phyloP scores from a whole-genome alignment of 2,888 invertebrate species.

The Scaptomyza flava region DNA sequence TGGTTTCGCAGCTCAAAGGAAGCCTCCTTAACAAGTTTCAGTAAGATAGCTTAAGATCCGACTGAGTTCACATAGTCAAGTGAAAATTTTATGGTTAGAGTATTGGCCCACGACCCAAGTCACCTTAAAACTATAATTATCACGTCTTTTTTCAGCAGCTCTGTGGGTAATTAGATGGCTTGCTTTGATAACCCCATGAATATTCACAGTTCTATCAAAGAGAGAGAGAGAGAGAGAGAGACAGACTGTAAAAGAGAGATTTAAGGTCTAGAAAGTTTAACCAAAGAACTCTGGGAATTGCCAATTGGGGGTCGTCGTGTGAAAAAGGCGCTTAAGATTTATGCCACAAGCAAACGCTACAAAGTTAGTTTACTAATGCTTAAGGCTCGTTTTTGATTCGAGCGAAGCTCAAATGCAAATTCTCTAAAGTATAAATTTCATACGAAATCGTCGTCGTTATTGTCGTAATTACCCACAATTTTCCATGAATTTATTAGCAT shows the following conservation, averaged over 20 bases:
- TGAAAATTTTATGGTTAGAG: conserved; percentile 2
- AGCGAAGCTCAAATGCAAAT: conserved; percentile 65
- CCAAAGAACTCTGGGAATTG: conserved; percentile 52
- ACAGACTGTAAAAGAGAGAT: not conserved
- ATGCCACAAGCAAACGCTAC: conserved; percentile 36
- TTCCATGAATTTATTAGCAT: conserved; percentile 76
- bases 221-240: too few relatives aligned
- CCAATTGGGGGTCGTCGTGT: conserved; percentile 57
- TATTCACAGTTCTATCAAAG: conserved; percentile 51
- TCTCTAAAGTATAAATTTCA: conserved; percentile 45
- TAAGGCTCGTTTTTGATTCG: not conserved
- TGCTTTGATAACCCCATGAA: conserved; percentile 63
- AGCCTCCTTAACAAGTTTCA: accelerated
- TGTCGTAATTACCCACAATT: conserved; percentile 74
- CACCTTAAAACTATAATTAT: conserved; percentile 64
- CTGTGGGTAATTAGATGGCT: conserved; percentile 53
- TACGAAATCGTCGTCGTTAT: conserved; percentile 67
- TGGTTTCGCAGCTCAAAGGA: not conserved
- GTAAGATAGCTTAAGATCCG: not conserved
- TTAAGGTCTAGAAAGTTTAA: conserved; percentile 19
- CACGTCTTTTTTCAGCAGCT: conserved; percentile 5
- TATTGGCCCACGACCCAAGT: conserved; percentile 43
- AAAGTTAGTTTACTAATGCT: conserved; percentile 22
- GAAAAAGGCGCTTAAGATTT: conserved; percentile 47
- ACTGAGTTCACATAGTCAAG: not conserved